These are phyloP conservation scores for Mastomys natalensis DNA, from an alignment of 2,113 vertebrate species.

Conservation along the genomic window DNA sequence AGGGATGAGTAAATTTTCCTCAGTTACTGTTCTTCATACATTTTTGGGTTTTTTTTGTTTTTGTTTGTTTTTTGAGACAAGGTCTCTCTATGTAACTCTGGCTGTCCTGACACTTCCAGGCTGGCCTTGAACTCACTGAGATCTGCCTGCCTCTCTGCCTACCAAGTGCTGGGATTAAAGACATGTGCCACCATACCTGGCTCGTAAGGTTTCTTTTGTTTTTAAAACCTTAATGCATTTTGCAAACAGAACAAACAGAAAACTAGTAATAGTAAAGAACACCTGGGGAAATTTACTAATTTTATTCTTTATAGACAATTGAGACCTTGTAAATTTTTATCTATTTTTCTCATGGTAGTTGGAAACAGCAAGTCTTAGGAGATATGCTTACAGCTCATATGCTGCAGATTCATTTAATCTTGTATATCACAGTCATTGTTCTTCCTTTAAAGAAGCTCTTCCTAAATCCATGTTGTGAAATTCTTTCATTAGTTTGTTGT, in stretches of 20 bases:
- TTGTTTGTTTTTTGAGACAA: neutral
- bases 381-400: neutral
- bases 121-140: neutral
- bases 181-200: too few relatives aligned
- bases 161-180: neutral
- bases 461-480: neutral
- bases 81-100: neutral
- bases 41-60: neutral
- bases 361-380: conserved; percentile 4
- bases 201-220: neutral
- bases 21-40: neutral
- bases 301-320: conserved; percentile 14
- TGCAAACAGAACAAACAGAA: conserved; percentile 45
- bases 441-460: neutral
- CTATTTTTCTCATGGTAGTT: neutral
- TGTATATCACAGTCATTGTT: neutral
- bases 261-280: conserved; percentile 37
- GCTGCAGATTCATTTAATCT: neutral
- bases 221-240: conserved; percentile 10
- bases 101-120: neutral
- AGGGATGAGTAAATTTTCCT: conserved; percentile 20
- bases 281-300: conserved; percentile 17
- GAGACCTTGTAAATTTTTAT: neutral
- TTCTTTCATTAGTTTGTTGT: neutral
- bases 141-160: neutral